Evolutionary conservation across 1,140 invertebrate species (phyloP).

Genomic region (Tenebrio molitor): DNA sequence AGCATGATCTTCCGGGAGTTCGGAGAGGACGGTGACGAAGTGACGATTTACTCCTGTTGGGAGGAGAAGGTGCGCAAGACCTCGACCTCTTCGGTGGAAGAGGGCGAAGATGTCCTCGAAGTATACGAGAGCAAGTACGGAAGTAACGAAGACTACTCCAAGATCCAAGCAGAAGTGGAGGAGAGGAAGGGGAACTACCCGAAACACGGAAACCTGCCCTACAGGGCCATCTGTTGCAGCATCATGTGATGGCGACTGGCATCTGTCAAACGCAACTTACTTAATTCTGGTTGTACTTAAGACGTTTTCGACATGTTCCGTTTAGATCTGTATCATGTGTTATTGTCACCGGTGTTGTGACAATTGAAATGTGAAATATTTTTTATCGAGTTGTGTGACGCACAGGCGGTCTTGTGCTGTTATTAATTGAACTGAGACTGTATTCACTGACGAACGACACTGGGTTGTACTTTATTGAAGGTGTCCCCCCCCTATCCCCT

Average conservation of each 20-base stretch:
- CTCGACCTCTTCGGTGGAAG: conserved; percentile 40
- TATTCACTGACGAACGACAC: not conserved
- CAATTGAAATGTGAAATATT: conserved; percentile 41
- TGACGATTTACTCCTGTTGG: conserved; percentile 48
- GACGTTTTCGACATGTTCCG: not conserved
- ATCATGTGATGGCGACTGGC: conserved; percentile 58
- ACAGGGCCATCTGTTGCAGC: conserved; percentile 64
- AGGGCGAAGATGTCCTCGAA: conserved; percentile 59
- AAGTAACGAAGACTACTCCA: conserved; percentile 60
- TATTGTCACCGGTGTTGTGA: not conserved
- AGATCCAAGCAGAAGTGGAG: conserved; percentile 58
- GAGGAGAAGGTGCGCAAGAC: conserved; percentile 42
- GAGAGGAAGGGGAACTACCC: conserved; percentile 45
- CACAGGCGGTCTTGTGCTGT: not conserved
- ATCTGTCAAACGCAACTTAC: not conserved
- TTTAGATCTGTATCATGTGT: not conserved
- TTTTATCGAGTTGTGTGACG: conserved; percentile 21
- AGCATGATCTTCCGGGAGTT: conserved; percentile 60
- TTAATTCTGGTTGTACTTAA: conserved; percentile 29
- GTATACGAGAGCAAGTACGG: conserved; percentile 63
- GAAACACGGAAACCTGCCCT: conserved; percentile 58
- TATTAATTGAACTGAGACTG: conserved; percentile 6
- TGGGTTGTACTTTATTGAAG: not conserved
- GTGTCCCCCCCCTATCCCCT: conserved; percentile 8
- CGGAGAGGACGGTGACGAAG: conserved; percentile 48